Evolutionary conservation across 2,888 invertebrate genomes (phyloP), one percentile per base, ranked within the genome.

Genomic region (Cheilosia grossa): DNA sequence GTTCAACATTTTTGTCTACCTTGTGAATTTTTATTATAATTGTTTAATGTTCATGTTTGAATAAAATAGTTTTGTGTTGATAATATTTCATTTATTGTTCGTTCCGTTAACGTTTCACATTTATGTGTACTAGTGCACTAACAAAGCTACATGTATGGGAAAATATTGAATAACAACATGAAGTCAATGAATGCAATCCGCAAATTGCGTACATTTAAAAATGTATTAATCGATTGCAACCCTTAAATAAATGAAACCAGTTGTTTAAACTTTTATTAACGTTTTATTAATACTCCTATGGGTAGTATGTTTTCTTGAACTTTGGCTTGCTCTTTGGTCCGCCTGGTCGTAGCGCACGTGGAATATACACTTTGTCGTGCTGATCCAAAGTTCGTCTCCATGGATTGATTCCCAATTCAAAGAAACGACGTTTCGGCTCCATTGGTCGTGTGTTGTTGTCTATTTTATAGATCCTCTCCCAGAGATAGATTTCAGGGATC

Each of bases 401-500:
- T 3, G 95, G 94, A 90, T 95, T 94, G 21, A 93, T 90, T n/a
- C 92, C 92, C 73, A 94, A 91, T 90, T 97, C 95, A 91, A 96
- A 97, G 88, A 95, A 95, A 61, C 96, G 93, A 67, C 94, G 92
- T 88, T 93, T 95, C 7, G 95, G 93, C 64, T 97, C 97, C 91
- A 95, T 90, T 59, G 94, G 93, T 82, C 96, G 93, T 0, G 95
- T 96, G 13, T 96, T 93, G 88, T 94, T 92, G 89, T 95, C 92
- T 21, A 96, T 94, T 90, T 96, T 95, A 90, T 97, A 98, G 86
- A 98, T 95, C 87, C 94, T 94, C 89, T 97, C 97, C 97, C 97
- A 98, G 74, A 94, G 90, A 89, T 96, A 95, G 42, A 95, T 92
- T 92, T 97, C 97, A 24, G 96, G 95, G 13, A 91, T 78, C 54